Base-by-base conservation (phyloP, 2,797 vertebrate species). In the Lagodon rhomboides region DNA sequence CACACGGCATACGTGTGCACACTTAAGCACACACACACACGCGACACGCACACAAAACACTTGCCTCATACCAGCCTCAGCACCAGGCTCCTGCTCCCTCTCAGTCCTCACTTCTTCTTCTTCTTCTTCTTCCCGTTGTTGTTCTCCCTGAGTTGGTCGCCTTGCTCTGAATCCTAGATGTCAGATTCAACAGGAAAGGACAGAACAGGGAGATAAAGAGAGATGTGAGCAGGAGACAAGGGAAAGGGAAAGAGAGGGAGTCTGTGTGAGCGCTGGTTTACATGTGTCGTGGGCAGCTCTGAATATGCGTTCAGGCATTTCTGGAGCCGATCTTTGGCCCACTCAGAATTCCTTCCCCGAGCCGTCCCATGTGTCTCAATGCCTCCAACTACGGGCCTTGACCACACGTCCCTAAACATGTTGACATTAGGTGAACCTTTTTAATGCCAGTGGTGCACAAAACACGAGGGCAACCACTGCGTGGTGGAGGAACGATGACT, bases 21-120 rank as follows among this genome's bases (percentile, higher is more conserved):
- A 75, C 77, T 83, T 68, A 54, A 67, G 54, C 34, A 9, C 56
- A 64, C 55, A 77, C 76, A 75, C 81, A 70, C 69, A 50, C 77
- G 18, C 78, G 44, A 80, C 82, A 64, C 73, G 59, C 75, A 16
- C 79, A 82, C 83, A 86, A 83, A 92, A 70, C 92, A 94, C 95
- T 95, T 94, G 94, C 95, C 95, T 95, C 95, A 95, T 95, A 93
- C 94, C 94, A 95, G 94, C 93, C 92, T 91, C 84, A 87, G 92
- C 91, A 80, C 92, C 92, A 93, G 93, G 85, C 90, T 91, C 88
- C 90, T 89, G 87, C 80, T 91, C 87, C 87, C 87, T 87, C 89
- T 81, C 66, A 62, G 71, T 69, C 90, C 81, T 71, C 79, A 63
- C 63, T 41, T 75, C 59, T 80, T 71, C 70, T 73, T 74, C 70